Evolutionary conservation across 2,888 invertebrate species (phyloP).

Genomic region (Megastigmus dorsalis): DNA sequence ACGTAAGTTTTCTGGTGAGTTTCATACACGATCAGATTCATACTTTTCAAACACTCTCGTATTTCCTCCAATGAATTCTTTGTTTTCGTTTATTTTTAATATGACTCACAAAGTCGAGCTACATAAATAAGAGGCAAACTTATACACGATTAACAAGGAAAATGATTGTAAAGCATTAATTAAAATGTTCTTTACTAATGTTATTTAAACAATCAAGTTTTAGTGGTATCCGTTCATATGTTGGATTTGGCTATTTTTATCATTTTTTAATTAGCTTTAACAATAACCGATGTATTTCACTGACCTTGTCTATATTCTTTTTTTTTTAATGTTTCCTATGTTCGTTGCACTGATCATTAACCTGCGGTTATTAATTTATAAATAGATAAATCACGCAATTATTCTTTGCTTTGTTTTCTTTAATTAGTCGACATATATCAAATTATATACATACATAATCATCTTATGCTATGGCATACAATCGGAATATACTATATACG

Average conservation of each 20-base stretch:
- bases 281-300: neutral
- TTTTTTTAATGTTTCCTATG: neutral
- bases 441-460: neutral
- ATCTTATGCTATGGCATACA: neutral
- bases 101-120: neutral
- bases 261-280: neutral
- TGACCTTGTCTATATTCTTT: neutral
- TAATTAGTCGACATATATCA: neutral
- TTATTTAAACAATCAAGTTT: no score
- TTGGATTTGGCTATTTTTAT: neutral
- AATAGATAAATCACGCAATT: neutral
- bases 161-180: neutral
- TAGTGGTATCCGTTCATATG: no score
- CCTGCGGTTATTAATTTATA: neutral
- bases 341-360: neutral
- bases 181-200: no score
- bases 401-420: neutral
- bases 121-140: neutral
- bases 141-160: neutral
- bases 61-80: no score
- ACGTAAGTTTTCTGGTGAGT: slow-evolving; percentile 9
- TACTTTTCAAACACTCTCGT: no score
- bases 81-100: slow-evolving; percentile 2
- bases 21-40: neutral
- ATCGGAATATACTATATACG: neutral